Evolutionary conservation across 2,797 vertebrate species (phyloP).

Genomic region (Xenentodon cancila): DNA sequence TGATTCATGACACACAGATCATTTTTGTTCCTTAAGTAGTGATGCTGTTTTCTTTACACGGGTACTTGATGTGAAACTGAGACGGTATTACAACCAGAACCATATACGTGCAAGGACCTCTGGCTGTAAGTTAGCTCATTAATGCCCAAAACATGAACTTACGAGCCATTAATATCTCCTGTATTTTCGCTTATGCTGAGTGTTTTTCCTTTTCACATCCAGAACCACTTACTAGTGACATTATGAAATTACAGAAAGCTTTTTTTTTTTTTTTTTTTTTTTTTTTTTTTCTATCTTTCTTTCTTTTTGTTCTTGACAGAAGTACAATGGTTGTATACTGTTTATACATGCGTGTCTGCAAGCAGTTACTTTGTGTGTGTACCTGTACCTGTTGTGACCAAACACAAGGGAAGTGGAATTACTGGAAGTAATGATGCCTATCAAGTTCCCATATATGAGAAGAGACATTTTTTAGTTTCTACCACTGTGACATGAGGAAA

Average conservation of each 20-base stretch:
- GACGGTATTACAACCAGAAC: no score
- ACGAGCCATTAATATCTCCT: neutral
- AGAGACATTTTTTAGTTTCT: constrained; percentile 38
- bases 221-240: constrained; percentile 2
- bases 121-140: no score
- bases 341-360: constrained; percentile 10
- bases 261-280: neutral
- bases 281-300: neutral
- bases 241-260: constrained; percentile 33
- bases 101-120: no score
- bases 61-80: no score
- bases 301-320: no score
- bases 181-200: constrained; percentile 7
- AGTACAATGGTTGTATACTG: neutral
- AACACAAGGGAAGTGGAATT: constrained; percentile 30
- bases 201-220: constrained; percentile 23
- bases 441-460: constrained; percentile 40
- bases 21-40: no score
- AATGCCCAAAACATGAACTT: neutral
- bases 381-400: neutral
- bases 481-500: constrained; percentile 51
- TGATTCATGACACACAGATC: no score
- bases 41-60: no score
- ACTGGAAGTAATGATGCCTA: constrained; percentile 22
- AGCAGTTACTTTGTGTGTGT: constrained; percentile 7